Conservation (phyloP, 2,113 vertebrate genomes). For the Coracopsis vasa region DNA sequence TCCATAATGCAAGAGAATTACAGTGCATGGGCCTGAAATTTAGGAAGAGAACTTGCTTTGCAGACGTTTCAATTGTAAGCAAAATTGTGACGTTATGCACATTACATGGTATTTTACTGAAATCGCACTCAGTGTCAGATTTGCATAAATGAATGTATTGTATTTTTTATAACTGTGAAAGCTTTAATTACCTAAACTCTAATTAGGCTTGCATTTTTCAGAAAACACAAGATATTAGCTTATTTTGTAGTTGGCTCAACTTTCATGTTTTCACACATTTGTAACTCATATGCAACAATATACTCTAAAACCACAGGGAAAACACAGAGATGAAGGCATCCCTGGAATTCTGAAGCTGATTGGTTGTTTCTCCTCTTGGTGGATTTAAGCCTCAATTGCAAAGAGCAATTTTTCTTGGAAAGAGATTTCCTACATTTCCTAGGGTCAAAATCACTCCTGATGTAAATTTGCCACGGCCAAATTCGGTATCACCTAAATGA, state of each 20-base stretch:
- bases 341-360: constrained; percentile 37
- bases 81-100: constrained; percentile 50
- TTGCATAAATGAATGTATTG: constrained; percentile 70
- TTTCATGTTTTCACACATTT: constrained; percentile 62
- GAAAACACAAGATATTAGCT: constrained; percentile 70
- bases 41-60: constrained; percentile 49
- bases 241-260: constrained; percentile 67
- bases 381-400: background rate
- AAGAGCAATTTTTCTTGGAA: background rate
- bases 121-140: constrained; percentile 61
- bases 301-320: constrained; percentile 48
- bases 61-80: constrained; percentile 53
- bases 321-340: constrained; percentile 35
- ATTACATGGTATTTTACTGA: constrained; percentile 68
- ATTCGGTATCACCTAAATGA: background rate
- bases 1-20: constrained; percentile 49
- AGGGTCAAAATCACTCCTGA: background rate
- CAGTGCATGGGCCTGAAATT: constrained; percentile 21
- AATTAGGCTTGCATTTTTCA: constrained; percentile 73
- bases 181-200: constrained; percentile 74
- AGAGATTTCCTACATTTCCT: background rate
- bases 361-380: background rate
- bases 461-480: background rate
- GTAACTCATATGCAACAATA: constrained; percentile 49
- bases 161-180: constrained; percentile 71